Conservation (phyloP, 2,113 vertebrate genomes). For the Rhabdomys dilectus region DNA sequence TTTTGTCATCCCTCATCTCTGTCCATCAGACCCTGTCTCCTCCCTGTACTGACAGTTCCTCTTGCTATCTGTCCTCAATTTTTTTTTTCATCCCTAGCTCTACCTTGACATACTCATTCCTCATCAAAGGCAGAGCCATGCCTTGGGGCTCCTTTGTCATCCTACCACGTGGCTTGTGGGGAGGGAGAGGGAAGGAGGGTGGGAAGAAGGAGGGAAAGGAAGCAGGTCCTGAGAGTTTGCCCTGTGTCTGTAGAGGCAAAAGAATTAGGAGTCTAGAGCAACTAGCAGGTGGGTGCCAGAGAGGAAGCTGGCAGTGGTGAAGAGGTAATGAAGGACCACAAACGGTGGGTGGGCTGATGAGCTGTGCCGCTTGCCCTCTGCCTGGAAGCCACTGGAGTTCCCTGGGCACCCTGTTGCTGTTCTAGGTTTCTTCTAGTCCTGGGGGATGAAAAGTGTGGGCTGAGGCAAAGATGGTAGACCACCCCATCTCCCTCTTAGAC, state of each 20-base stretch:
- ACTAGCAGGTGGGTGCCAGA: conserved; percentile 55
- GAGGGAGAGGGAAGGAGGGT: conserved; percentile 44
- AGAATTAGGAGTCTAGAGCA: conserved; percentile 50
- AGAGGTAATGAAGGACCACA: conserved; percentile 65
- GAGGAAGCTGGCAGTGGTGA: background rate
- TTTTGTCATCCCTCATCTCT: background rate
- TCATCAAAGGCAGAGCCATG: conserved; percentile 76
- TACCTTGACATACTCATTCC: conserved; percentile 45
- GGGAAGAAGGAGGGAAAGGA: conserved; percentile 6
- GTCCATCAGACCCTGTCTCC: background rate
- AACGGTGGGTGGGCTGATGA: background rate
- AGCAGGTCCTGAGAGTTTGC: conserved; percentile 40
- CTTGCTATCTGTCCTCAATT: conserved; percentile 20
- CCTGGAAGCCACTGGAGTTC: conserved; percentile 1
- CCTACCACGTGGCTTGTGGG: conserved; percentile 71
- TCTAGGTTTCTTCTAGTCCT: conserved; percentile 17
- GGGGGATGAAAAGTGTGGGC: conserved; percentile 47
- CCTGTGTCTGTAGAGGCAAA: conserved; percentile 52
- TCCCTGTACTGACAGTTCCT: background rate
- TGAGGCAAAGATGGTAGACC: conserved; percentile 67
- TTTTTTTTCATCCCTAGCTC: conserved; percentile 45
- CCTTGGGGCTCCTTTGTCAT: conserved; percentile 80
- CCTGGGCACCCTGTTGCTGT: conserved; percentile 8
- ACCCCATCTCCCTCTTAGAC: conserved; percentile 70
- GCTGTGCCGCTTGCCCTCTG: background rate